Percentiles rank a stretch among this genome's conserved stretches.
Conservation (phyloP, 2,888 invertebrate species). For the Thymelicus acteon region DNA sequence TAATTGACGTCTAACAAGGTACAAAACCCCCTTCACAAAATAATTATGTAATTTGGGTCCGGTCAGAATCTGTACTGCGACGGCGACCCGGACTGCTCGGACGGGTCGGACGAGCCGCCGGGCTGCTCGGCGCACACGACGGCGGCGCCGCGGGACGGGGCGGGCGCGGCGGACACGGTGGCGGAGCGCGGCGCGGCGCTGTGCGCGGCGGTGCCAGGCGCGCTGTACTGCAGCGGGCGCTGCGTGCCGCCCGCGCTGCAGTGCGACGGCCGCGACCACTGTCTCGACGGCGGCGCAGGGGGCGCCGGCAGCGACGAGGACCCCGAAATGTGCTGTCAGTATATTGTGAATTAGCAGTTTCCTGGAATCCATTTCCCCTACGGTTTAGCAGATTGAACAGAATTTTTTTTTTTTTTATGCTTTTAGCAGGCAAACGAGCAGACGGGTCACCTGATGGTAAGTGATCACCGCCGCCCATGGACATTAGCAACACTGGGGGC, state of each 20-base stretch:
- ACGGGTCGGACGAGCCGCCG: constrained; percentile 88
- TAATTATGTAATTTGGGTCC: background rate
- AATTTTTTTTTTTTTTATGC: too few species aligned
- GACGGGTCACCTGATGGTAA: too few species aligned
- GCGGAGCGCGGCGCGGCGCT: constrained; percentile 51
- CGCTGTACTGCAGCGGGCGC: constrained; percentile 81
- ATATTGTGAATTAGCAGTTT: too few species aligned
- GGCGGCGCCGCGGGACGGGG: constrained; percentile 51
- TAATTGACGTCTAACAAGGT: too few species aligned
- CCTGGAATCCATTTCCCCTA: too few species aligned
- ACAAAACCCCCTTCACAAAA: too few species aligned
- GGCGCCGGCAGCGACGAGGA: constrained; percentile 87
- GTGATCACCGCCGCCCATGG: too few species aligned
- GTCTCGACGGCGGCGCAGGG: constrained; percentile 86
- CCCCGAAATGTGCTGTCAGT: constrained; percentile 75
- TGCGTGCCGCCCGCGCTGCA: constrained; percentile 87
- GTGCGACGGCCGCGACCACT: constrained; percentile 90
- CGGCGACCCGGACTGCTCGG: constrained; percentile 88
- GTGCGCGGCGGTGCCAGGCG: constrained; percentile 59
- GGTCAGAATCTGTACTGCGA: constrained; percentile 86
- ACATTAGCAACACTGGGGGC: too few species aligned
- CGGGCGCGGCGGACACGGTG: constrained; percentile 48
- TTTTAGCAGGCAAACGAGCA: too few species aligned
- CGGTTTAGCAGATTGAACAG: too few species aligned
- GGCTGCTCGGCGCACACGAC: constrained; percentile 51